phyloP scores from a whole-genome alignment of 2,113 vertebrate genomes.

The Malurus elegans region DNA sequence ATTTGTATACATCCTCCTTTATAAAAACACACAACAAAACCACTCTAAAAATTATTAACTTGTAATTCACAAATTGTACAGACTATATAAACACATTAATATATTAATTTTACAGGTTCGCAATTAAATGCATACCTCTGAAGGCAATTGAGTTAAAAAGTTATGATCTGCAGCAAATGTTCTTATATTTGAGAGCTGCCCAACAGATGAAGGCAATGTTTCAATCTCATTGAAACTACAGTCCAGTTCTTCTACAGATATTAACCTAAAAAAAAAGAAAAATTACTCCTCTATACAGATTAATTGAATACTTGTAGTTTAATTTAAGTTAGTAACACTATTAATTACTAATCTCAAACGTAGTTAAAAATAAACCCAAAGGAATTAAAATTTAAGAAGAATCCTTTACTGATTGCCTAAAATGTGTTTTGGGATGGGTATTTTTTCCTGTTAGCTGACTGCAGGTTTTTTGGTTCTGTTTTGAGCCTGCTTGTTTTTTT shows the following conservation, averaged over 20 bases:
- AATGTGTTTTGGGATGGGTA: background rate
- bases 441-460: background rate
- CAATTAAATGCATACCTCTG: conserved; percentile 78
- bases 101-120: background rate
- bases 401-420: background rate
- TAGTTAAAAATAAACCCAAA: background rate
- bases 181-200: conserved; percentile 86
- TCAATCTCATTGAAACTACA: conserved; percentile 98
- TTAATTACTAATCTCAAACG: background rate
- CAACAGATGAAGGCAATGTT: conserved; percentile 87
- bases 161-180: conserved; percentile 98
- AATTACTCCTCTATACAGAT: background rate
- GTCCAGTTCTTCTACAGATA: conserved; percentile 89
- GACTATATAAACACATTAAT: background rate
- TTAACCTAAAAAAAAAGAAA: conserved; percentile 71
- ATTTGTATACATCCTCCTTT: background rate
- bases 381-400: background rate
- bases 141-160: conserved; percentile 88
- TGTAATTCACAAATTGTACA: background rate
- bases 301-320: background rate
- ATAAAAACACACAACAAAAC: background rate
- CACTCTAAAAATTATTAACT: background rate
- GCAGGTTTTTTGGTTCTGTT: background rate
- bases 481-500: background rate
- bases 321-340: background rate